Conservation (phyloP, 2,113 vertebrate genomes). For the Cinclus mexicanus region DNA sequence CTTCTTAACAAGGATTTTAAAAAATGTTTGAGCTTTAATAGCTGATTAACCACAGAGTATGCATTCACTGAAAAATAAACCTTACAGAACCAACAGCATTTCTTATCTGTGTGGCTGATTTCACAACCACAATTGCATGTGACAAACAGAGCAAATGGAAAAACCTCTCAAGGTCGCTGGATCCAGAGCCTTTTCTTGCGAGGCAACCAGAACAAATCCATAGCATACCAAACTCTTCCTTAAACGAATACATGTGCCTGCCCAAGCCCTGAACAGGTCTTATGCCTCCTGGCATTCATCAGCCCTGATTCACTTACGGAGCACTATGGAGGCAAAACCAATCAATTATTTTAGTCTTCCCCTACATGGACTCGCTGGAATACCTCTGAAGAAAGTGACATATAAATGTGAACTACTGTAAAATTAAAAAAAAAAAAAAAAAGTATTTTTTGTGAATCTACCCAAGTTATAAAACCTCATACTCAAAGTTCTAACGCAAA, state of each 20-base stretch:
- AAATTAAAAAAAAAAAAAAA: background rate
- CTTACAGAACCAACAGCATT: accelerated
- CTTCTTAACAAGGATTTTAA: background rate
- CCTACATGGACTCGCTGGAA: background rate
- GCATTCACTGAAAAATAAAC: background rate
- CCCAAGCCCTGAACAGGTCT: background rate
- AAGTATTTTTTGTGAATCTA: background rate
- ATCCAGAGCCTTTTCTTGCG: background rate
- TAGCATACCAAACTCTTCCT: background rate
- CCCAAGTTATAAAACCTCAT: background rate
- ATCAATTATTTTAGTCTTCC: background rate
- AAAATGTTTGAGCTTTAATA: background rate
- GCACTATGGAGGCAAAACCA: background rate
- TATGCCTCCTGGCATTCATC: background rate
- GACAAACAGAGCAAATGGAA: background rate
- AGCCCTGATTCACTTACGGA: accelerated
- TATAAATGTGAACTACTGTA: background rate
- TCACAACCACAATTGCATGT: background rate
- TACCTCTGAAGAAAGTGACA: background rate
- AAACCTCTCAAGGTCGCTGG: background rate
- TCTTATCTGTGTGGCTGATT: background rate
- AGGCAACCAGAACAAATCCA: background rate
- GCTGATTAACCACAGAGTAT: background rate
- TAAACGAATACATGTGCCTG: background rate
- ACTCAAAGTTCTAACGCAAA: background rate